phyloP scores from a whole-genome alignment of 2,113 vertebrate species.

The Calyptommatus sinebrachiatus region DNA sequence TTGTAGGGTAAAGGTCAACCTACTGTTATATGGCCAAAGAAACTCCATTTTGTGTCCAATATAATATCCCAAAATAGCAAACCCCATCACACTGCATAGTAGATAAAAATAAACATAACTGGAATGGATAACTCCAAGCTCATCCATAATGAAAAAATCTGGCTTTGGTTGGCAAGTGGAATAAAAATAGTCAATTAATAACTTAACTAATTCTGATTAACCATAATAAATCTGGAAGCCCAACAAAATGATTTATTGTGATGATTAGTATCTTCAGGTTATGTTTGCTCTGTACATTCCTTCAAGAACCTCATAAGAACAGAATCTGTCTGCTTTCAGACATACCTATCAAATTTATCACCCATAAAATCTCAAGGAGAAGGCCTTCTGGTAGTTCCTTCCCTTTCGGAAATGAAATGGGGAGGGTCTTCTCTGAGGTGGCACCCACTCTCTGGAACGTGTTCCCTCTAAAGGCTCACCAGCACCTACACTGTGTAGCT shows the following conservation, averaged over 20 bases:
- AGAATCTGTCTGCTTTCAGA: background rate
- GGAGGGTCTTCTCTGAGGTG: too few species aligned
- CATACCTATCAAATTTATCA: background rate
- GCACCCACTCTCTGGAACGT: too few species aligned
- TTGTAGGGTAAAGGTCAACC: too few species aligned
- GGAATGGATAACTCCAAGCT: conserved; percentile 14
- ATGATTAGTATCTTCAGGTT: background rate
- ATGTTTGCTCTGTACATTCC: background rate
- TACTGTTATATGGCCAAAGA: too few species aligned
- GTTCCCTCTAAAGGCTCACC: too few species aligned
- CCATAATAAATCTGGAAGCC: background rate
- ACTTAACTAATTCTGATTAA: background rate
- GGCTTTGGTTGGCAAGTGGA: background rate
- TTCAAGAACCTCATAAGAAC: background rate
- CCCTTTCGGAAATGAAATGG: too few species aligned
- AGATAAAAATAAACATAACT: conserved; percentile 25
- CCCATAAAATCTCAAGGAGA: background rate
- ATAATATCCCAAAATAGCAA: too few species aligned
- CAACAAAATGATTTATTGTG: background rate
- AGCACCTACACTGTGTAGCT: too few species aligned
- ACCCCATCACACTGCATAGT: too few species aligned
- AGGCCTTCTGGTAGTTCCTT: too few species aligned
- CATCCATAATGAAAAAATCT: too few species aligned
- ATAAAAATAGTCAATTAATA: background rate
- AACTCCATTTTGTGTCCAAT: too few species aligned